phyloP scores from a whole-genome alignment of 1,140 invertebrate species.

The Conus ventricosus region DNA sequence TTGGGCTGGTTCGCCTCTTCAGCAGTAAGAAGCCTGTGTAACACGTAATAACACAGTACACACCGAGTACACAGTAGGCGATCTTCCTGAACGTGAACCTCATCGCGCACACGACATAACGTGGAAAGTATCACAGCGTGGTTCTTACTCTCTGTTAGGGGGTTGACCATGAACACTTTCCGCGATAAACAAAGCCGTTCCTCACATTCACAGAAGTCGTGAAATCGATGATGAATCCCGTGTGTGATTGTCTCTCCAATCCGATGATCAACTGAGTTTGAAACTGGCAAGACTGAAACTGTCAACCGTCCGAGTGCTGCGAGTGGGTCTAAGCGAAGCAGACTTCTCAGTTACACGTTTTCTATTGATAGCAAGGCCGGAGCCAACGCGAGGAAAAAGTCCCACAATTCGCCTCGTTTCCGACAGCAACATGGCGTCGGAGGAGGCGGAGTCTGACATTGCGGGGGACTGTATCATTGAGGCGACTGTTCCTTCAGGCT shows the following conservation, averaged over 20 bases:
- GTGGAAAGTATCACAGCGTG: neutral
- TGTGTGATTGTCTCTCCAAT: neutral
- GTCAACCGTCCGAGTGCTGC: neutral
- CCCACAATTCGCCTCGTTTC: neutral
- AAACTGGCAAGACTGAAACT: neutral
- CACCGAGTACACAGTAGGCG: conserved; percentile 61
- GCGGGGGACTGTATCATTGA: conserved; percentile 68
- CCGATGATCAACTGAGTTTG: neutral
- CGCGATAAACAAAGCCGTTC: neutral
- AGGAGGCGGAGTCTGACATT: neutral
- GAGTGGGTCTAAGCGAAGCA: neutral
- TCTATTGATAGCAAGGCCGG: neutral
- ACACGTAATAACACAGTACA: conserved; percentile 70
- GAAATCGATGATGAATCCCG: neutral
- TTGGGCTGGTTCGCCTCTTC: conserved; percentile 50
- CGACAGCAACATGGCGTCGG: neutral
- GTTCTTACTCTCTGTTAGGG: neutral
- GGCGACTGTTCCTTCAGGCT: conserved; percentile 77
- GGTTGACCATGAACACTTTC: neutral
- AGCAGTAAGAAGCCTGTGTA: conserved; percentile 71
- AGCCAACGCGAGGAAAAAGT: neutral
- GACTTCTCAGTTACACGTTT: neutral
- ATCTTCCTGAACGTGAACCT: conserved; percentile 63
- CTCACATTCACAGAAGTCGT: neutral
- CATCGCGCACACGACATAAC: conserved; percentile 14